Evolutionary conservation across 2,113 vertebrate genomes (phyloP), one percentile per base, ranked within the genome.

Genomic region (Gulo gulo): DNA sequence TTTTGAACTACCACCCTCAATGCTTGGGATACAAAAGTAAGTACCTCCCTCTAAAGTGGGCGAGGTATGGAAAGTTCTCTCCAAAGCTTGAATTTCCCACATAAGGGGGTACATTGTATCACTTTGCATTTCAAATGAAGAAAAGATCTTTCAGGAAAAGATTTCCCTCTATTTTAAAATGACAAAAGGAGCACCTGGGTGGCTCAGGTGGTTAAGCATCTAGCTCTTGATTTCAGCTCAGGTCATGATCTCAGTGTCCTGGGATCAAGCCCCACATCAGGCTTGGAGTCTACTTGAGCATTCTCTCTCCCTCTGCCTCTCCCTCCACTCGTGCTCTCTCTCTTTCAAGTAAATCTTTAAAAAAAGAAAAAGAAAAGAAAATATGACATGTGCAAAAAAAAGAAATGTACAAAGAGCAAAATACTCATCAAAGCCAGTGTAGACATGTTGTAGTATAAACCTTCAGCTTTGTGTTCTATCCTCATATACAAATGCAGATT

Each of bases 261-360:
- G 24, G 24, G 39, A 26, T 16, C 3, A 12, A 76, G 24, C 23
- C 39, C 6, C 2, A 0, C 6, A 42, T 42, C 11, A 14, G 10
- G 4, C 39, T 74, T 24, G 21, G 39, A 74, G 23, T 42, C 39
- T 74, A 39, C 39, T 15, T 42, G 39, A 67, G 23, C 12, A 74
- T 74, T 42, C 36, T 74, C 10, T 71, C 20, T 13, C 21, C 36
- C 36, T 73, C 36, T 39, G 36, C 21, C 36, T 39, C 71, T 39
- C 21, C 10, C 71, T 21, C 31, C 15, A 67, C 31, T 67, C 7
- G 1, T n/a, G 31, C 31, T 13, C 21, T 73, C 18, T 71, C 18
- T 71, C 9, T 71, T 18, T 36, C 34, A 71, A 71, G 18, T n/a
- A n/a, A 39, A 74, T 20, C 31, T 69, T 69, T 67, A 42, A 42